Evolutionary conservation across 2,113 vertebrate genomes (phyloP).

Genomic region (Caracal caracal): DNA sequence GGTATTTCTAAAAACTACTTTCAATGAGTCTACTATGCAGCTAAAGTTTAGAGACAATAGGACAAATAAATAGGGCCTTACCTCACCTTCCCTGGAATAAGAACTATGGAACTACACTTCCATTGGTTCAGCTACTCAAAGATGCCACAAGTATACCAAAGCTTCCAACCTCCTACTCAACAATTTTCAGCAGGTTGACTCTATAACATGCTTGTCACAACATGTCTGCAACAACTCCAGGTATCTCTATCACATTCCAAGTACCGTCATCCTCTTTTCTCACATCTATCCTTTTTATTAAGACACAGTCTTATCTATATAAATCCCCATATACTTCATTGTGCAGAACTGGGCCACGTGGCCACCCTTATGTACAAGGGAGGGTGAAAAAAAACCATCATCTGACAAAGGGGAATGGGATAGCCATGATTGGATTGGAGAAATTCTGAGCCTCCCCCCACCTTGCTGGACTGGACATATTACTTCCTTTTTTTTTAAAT

Average conservation of each 20-base stretch:
- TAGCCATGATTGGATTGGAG: background rate
- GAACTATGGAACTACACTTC: background rate
- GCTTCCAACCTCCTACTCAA: background rate
- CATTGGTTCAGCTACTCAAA: background rate
- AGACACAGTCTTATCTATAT: background rate
- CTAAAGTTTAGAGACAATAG: background rate
- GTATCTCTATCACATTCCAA: background rate
- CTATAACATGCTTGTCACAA: background rate
- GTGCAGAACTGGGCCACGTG: background rate
- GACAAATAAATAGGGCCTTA: slow-evolving; percentile 31
- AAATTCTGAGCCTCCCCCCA: background rate
- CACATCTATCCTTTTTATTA: background rate
- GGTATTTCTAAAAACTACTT: slow-evolving; percentile 47
- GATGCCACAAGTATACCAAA: background rate
- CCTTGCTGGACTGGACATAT: background rate
- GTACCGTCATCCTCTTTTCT: background rate
- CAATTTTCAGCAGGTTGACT: background rate
- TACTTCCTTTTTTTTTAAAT: background rate
- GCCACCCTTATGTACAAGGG: background rate
- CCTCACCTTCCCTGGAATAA: background rate
- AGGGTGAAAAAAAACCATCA: background rate
- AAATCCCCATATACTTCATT: background rate
- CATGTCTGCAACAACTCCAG: background rate
- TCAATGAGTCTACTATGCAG: slow-evolving; percentile 11
- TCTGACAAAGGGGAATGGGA: background rate